Evolutionary conservation across 92 coral and sea anemone genomes (phyloP).

Genomic region (Ricordea florida): DNA sequence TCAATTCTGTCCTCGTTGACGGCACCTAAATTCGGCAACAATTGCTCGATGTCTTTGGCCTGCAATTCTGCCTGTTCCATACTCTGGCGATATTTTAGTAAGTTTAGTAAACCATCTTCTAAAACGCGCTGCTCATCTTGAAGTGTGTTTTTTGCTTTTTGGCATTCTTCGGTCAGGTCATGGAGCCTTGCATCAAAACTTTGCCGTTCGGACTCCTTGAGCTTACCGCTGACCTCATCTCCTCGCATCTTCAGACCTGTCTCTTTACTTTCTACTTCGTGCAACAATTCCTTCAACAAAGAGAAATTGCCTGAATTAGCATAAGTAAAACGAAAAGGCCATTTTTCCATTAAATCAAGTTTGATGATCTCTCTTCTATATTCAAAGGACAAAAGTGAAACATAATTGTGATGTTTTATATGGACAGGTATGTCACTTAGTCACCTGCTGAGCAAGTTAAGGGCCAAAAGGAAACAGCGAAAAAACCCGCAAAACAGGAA

Average conservation of each 20-base stretch:
- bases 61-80: constrained; percentile 62
- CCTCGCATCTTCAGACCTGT: constrained; percentile 25
- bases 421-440: no score
- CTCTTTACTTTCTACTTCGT: constrained; percentile 24
- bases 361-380: no score
- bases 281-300: constrained; percentile 66
- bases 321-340: no score
- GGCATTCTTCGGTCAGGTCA: constrained; percentile 64
- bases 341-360: no score
- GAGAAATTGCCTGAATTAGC: neutral
- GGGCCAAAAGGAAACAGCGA: no score
- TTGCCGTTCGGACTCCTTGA: constrained; percentile 23
- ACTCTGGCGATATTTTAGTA: constrained; percentile 49
- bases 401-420: no score
- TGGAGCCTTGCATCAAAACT: constrained; percentile 32
- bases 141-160: constrained; percentile 39
- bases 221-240: constrained; percentile 35
- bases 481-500: no score
- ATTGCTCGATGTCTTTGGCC: constrained; percentile 61
- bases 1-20: constrained; percentile 3
- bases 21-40: constrained; percentile 15
- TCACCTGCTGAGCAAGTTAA: no score
- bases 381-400: no score
- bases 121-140: constrained; percentile 36
- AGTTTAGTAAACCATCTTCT: constrained; percentile 37